Percentiles rank a stretch among this genome's conserved stretches.
Evolutionary conservation across 2,888 invertebrate genomes (phyloP).

Genomic region (Plusia festucae): DNA sequence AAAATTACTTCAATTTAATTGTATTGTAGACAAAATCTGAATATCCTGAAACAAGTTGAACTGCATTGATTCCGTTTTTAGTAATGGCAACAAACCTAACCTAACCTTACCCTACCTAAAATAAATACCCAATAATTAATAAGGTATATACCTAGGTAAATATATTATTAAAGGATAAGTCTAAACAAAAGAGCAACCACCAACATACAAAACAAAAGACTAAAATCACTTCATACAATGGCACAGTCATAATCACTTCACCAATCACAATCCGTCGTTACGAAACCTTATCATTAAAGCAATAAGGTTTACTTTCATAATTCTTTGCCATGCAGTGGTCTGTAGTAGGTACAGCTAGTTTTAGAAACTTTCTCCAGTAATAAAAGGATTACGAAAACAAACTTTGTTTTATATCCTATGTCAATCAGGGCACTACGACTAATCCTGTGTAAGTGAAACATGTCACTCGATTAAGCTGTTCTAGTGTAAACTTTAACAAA

Average conservation of each 20-base stretch:
- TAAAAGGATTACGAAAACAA: slow-evolving; percentile 45
- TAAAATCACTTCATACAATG: neutral
- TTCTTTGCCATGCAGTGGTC: neutral
- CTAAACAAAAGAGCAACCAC: neutral
- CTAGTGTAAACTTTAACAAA: slow-evolving; percentile 27
- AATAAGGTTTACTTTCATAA: neutral
- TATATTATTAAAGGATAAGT: neutral
- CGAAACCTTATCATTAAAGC: neutral
- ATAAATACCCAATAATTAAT: no score
- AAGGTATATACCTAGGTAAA: no score
- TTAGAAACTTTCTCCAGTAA: slow-evolving; percentile 3
- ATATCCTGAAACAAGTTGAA: no score
- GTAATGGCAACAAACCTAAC: no score
- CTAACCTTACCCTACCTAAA: no score
- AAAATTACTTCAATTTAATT: no score
- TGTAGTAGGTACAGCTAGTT: neutral
- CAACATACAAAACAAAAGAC: neutral
- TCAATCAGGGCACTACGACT: slow-evolving; percentile 39
- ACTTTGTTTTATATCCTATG: slow-evolving; percentile 37
- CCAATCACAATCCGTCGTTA: neutral
- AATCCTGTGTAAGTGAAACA: slow-evolving; percentile 43
- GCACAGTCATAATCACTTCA: slow-evolving; percentile 1
- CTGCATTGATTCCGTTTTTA: no score
- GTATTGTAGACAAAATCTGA: no score
- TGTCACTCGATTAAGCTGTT: slow-evolving; percentile 33